These are phyloP conservation scores for Atlantisia rogersi DNA, from an alignment of 2,113 vertebrate genomes.

Conservation along the genomic window DNA sequence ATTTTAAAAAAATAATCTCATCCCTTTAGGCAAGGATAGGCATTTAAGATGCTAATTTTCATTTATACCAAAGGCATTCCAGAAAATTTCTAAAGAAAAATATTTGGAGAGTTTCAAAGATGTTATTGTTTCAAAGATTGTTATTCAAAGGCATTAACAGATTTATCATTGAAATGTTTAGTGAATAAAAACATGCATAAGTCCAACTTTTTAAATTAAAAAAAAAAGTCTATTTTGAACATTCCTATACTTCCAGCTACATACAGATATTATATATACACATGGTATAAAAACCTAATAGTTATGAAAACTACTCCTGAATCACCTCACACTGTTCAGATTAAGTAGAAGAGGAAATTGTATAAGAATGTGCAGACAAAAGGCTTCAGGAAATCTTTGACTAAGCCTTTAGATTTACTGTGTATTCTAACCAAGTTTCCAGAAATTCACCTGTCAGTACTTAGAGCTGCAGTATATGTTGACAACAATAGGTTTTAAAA, in stretches of 20 bases:
- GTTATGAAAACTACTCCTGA: neutral
- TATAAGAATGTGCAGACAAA: neutral
- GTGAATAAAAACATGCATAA: neutral
- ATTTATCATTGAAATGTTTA: neutral
- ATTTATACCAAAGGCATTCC: neutral
- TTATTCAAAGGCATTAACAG: neutral
- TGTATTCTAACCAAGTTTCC: neutral
- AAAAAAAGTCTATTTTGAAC: neutral
- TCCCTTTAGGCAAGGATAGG: neutral
- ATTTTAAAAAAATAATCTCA: neutral
- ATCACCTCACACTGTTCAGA: neutral
- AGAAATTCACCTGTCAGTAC: neutral
- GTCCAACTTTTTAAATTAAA: rapidly evolving
- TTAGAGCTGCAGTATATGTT: neutral
- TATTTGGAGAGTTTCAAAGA: neutral
- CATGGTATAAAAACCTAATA: neutral
- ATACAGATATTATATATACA: neutral
- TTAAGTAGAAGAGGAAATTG: neutral
- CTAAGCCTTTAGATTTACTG: neutral
- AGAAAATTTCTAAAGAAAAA: neutral
- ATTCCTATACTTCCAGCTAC: neutral
- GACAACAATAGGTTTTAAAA: neutral
- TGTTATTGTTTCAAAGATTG: neutral
- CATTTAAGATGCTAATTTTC: neutral
- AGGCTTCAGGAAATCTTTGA: neutral